Evolutionary conservation across 2,888 invertebrate species (phyloP), one percentile per base, ranked within the genome.

Genomic region (Troides aeacus): DNA sequence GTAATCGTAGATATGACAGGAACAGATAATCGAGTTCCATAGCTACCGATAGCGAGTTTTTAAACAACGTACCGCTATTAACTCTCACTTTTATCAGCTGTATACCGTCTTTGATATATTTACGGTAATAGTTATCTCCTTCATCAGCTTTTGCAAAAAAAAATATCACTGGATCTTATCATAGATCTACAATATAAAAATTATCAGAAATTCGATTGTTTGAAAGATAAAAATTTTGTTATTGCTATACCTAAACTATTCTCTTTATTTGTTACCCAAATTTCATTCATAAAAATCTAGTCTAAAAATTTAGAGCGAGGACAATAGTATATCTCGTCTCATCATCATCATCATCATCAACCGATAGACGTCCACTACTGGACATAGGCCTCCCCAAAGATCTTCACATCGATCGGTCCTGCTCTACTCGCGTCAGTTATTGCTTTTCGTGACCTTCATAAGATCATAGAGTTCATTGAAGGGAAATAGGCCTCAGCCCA

Each of bases 21-120:
- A 50, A 64, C 15, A n/a, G 53, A 36, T 67, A 67, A 64, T 57
- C 61, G 61, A 70, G 59, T 67, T 70, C 70, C 64, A 64, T 53
- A 46, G 66, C 67, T 64, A 70, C 67, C 57, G 70, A 70, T 67
- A 70, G 63, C 66, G 50, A 46, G 46, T 53, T 50, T 63, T 59
- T 62, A 12, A 21, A 64, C 59, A 62, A 21, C 23, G 30, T 10
- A 30, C n/a, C 24, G 36, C 42, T 53, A 39, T 61, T 60, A 66
- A 66, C 30, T 42, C 15, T 6, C 23, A 8, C 30, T 60, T n/a
- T 61, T 66, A 60, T 53, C n/a, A 17, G 24, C 18, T 42, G 62
- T 18, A 46, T 46, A 62, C 53, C 21, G 12, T 61, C 36, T 61
- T 61, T 61, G 18, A 39, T 39, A 15, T 66, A 36, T 60, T 66